Base-by-base conservation (phyloP, 2,888 invertebrate species). In the Apantesis nais region DNA sequence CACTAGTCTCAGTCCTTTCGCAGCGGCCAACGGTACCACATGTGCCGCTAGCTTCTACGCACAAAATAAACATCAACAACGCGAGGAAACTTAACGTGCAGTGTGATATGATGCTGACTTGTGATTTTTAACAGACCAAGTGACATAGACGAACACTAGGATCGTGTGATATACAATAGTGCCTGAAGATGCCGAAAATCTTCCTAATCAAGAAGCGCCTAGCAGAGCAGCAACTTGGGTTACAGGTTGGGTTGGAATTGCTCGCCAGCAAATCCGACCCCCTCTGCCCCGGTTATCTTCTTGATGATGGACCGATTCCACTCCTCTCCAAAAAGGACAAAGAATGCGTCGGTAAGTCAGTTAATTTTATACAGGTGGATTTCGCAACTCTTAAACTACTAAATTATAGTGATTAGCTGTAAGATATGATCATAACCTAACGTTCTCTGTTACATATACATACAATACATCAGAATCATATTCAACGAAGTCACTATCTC, bases 171-270 rank as follows among this genome's bases (percentile, higher is more conserved):
- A 94, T 86, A 85, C 74, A 79, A 76, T 87, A 89, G 87, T 84
- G 81, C 86, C 78, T 79, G 86, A 95, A 95, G 88, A 98, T 98
- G 98, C 98, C 98, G 96, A 98, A 98, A 96, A 98, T 98, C 94
- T 98, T 98, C 95, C 95, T 98, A 86, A 98, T 98, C 87, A 98
- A 98, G 95, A 97, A 98, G 93, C 97, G 98, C 90, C 96, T 98
- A 96, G 98, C 98, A 86, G 98, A 98, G 97, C 98, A 98, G 96
- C 98, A 98, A 94, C 96, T 97, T 88, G 96, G 97, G 86, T 94
- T 98, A 90, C 95, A 97, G 92, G 98, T 98, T 92, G 96, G 97
- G 78, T 98, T 98, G 93, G 98, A 98, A 93, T 96, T 97, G 85
- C 95, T 96, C 73, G 94, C 95, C 82, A 90, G 91, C 87, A 97